A percentile compares a stretch with the other conserved stretches of the same genome.
Evolutionary conservation across 2,888 invertebrate species (phyloP).

Genomic region (Drosophila meridiana): DNA sequence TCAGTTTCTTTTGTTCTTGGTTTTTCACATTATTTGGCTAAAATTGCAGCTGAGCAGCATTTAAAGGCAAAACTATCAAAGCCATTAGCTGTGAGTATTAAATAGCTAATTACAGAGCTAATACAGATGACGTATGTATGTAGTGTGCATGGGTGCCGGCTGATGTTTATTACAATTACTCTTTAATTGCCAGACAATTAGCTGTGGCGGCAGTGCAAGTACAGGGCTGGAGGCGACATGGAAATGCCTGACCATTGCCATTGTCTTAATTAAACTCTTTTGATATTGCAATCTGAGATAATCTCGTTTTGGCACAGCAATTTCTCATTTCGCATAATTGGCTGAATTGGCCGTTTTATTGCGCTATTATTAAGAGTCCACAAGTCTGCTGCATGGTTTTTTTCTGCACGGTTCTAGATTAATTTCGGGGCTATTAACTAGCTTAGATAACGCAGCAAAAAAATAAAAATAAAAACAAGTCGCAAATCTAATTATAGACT

Average conservation of each 20-base stretch:
- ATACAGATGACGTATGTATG: conserved; percentile 14
- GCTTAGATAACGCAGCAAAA: conserved; percentile 1
- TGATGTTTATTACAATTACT: conserved; percentile 20
- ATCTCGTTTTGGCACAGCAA: conserved; percentile 10
- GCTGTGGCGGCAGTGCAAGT: not conserved
- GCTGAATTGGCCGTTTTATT: conserved; percentile 3
- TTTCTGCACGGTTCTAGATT: conserved; percentile 35
- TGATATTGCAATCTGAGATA: conserved; percentile 16
- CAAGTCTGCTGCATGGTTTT: not conserved
- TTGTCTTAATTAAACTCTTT: conserved; percentile 13
- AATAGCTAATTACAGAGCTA: conserved; percentile 49
- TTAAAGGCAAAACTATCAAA: conserved; percentile 57
- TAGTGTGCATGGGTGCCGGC: not conserved
- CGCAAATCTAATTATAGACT: conserved; percentile 8
- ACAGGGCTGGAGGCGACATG: not conserved
- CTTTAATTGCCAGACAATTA: conserved; percentile 23
- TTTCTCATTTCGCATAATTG: conserved; percentile 9
- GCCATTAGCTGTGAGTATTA: conserved; percentile 57
- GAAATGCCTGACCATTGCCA: not conserved
- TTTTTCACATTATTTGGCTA: conserved; percentile 54
- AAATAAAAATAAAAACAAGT: not conserved
- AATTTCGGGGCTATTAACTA: not conserved
- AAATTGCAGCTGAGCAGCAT: conserved; percentile 51
- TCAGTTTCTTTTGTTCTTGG: conserved; percentile 8
- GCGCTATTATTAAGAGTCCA: not conserved